Percentiles rank a stretch among this genome's conserved stretches.
phyloP scores from a whole-genome alignment of 2,888 invertebrate species.

The Dasypolia templi region DNA sequence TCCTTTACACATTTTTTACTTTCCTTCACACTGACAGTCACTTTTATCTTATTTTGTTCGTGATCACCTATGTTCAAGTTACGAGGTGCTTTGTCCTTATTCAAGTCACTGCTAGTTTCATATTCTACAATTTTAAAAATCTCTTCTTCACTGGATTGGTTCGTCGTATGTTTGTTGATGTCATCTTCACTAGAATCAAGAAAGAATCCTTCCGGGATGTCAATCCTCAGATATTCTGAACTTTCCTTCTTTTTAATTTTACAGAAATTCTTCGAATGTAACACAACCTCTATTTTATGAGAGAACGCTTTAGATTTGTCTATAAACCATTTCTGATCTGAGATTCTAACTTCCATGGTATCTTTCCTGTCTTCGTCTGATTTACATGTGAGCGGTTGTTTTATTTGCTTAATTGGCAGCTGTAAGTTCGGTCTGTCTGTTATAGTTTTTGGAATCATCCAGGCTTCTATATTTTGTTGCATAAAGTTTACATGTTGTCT shows the following conservation, averaged over 20 bases:
- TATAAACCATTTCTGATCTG: constrained; percentile 79
- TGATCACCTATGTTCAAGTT: constrained; percentile 67
- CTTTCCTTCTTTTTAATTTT: constrained; percentile 68
- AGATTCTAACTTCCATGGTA: constrained; percentile 72
- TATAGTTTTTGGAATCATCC: constrained; percentile 82
- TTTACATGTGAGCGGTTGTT: constrained; percentile 44
- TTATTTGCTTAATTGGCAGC: constrained; percentile 47
- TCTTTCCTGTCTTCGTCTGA: constrained; percentile 57
- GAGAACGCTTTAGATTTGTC: constrained; percentile 80
- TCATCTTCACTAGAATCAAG: constrained; percentile 73
- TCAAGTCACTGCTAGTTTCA: constrained; percentile 75
- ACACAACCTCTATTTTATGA: constrained; percentile 79
- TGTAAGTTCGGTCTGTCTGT: constrained; percentile 62
- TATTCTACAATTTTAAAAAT: constrained; percentile 85
- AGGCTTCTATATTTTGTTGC: constrained; percentile 80
- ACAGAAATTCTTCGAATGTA: constrained; percentile 76
- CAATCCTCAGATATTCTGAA: constrained; percentile 80
- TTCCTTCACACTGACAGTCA: constrained; percentile 73
- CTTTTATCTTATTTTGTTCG: constrained; percentile 67
- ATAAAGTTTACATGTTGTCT: constrained; percentile 76
- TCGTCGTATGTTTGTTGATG: constrained; percentile 49
- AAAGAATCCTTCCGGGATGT: constrained; percentile 83
- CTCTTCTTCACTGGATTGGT: constrained; percentile 80
- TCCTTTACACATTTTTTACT: constrained; percentile 67
- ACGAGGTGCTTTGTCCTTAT: constrained; percentile 52